Percentiles rank a stretch among this genome's conserved stretches.
phyloP scores from a whole-genome alignment of 1,140 invertebrate genomes.

The Kradibia gibbosae region DNA sequence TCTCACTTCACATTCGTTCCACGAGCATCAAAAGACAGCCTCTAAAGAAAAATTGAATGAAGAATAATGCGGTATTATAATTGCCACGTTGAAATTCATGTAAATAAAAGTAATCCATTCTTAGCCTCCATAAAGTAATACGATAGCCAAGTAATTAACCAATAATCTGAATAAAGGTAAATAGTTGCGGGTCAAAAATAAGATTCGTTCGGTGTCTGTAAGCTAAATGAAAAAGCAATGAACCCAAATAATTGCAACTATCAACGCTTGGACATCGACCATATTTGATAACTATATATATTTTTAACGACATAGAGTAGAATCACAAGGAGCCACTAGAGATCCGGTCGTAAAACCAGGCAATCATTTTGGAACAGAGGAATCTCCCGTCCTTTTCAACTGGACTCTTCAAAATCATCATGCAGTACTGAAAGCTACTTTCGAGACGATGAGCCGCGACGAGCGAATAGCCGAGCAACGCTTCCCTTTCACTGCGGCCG shows the following conservation, averaged over 20 bases:
- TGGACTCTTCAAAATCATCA: background rate
- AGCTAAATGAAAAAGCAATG: background rate
- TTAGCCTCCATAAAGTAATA: background rate
- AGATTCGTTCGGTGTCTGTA: background rate
- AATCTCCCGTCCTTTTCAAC: background rate
- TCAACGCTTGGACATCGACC: background rate
- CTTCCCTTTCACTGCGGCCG: background rate
- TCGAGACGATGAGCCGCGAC: background rate
- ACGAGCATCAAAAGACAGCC: background rate
- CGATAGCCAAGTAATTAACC: background rate
- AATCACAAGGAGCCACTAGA: background rate
- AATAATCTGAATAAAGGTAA: background rate
- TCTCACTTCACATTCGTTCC: background rate
- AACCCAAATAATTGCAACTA: background rate
- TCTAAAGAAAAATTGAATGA: background rate
- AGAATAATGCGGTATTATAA: background rate
- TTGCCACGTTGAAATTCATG: background rate
- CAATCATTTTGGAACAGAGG: background rate
- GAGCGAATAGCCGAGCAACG: background rate
- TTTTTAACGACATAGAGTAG: background rate
- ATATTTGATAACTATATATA: background rate
- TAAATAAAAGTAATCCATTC: background rate
- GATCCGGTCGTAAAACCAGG: background rate
- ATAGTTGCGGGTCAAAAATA: background rate
- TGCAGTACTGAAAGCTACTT: background rate